Evolutionary conservation across 2,113 vertebrate genomes (phyloP).

Genomic region (Gadus macrocephalus): DNA sequence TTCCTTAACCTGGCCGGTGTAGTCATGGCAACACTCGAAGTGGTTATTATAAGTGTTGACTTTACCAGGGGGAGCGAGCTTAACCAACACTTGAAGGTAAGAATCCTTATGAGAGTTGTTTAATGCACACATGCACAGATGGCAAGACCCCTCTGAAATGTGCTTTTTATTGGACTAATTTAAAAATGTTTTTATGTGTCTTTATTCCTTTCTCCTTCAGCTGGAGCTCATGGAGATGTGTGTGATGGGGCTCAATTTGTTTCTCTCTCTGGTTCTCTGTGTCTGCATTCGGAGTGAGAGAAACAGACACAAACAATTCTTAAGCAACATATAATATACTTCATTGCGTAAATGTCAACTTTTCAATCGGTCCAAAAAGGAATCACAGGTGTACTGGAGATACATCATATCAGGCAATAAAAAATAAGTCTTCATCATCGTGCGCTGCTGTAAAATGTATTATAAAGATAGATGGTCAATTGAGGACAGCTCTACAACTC

Average conservation of each 20-base stretch:
- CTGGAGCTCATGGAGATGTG: constrained; percentile 49
- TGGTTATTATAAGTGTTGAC: constrained; percentile 50
- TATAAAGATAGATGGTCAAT: too few relatives aligned
- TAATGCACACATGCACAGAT: not conserved
- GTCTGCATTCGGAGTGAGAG: constrained; percentile 48
- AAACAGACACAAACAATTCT: constrained; percentile 3
- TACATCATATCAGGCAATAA: too few relatives aligned
- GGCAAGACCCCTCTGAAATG: too few relatives aligned
- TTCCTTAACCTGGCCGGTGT: constrained; percentile 49
- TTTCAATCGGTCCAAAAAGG: too few relatives aligned
- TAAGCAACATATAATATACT: not conserved
- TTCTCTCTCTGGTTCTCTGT: constrained; percentile 57
- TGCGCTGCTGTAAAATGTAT: too few relatives aligned
- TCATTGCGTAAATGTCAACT: too few relatives aligned
- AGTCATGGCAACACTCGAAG: constrained; percentile 24
- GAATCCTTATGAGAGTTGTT: not conserved
- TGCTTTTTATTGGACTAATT: not conserved
- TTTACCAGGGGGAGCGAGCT: accelerated
- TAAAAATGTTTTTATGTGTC: not conserved
- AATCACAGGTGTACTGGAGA: too few relatives aligned
- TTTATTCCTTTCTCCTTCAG: constrained; percentile 37
- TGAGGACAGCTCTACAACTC: too few relatives aligned
- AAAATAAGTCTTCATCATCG: too few relatives aligned
- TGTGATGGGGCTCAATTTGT: constrained; percentile 50
- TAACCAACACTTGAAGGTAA: constrained; percentile 6